Base-by-base conservation (phyloP, 2,113 vertebrate genomes). In the Xyrauchen texanus region DNA sequence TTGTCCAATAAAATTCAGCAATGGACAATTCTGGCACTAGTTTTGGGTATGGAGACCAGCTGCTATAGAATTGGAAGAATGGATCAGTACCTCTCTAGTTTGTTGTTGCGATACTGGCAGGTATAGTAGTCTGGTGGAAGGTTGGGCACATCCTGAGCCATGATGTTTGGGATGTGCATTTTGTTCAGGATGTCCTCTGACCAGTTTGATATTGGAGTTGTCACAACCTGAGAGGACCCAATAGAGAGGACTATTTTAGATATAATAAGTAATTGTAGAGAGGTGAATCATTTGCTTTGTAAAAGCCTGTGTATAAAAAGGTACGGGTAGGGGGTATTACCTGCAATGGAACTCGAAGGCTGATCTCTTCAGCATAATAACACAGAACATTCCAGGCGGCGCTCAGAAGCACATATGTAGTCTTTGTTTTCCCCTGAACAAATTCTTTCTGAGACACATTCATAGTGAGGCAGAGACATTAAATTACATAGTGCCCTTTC, bases 51-150 rank as follows among this genome's bases (percentile, higher is more conserved):
- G 15, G 13, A 58, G 13, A 34, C 21, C 21, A 1, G 21, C 21
- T 34, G 55, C 55, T n/a, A 8, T 6, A 15, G 1, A 15, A 58
- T 58, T 15, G 5, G 9, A 53, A 58, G 13, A n/a, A n/a, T 51
- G 15, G 6, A 49, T 34, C 21, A 34, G 21, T 77, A 94, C 94
- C 94, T 93, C 16, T 82, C 15, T 57, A 95, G 87, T 80, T 95
- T 95, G 87, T 88, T 93, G 82, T 52, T 82, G 83, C 87, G 92
- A 88, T 95, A 95, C 82, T 84, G 88, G 79, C 95, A 95, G 80
- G 92, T 93, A 86, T 94, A 95, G 83, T 81, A 90, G 78, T 93
- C 88, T 0, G 82, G 85, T 0, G 91, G 93, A 0, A 72, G 15
- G 46, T 89, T 87, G 0, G 94, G 95, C 55, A 95, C 90, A 0